Base-by-base conservation (phyloP, 2,797 vertebrate genomes). In the Chrysocyon brachyurus region DNA sequence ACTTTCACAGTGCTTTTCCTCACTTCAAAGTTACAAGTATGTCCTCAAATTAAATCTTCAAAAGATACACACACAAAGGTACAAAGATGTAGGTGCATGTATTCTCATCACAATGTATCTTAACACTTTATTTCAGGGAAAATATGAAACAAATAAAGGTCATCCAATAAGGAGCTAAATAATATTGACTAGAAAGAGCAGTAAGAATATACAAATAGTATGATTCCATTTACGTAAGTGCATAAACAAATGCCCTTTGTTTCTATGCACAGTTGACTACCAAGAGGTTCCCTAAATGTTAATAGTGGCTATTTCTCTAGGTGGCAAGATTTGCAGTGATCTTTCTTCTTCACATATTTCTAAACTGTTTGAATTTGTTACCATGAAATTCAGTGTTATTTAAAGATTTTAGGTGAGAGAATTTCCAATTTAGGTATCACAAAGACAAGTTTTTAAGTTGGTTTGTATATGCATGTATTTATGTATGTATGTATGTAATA, bases 291-390 rank as follows among this genome's bases (percentile, higher is more conserved):
- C 31, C 31, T 70, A 86, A 91, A 73, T 6, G 6, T 24, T 87
- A 14, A 49, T 0, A 82, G 61, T 49, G 22, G 28, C 21, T 93
- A 64, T 77, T 94, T 94, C 77, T 91, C 59, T 77, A 92, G 24
- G 26, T 91, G 33, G 70, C 54, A 12, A 22, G n/a, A 88, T 36
- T 28, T 85, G 46, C 59, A 89, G 31, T 66, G 6, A 77, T 36
- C 78, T 92, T 87, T n/a, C 72, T 75, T 75, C 72, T 17, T 49
- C 40, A 49, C 33, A 68, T 73, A 40, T 75, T 49, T 78, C 46
- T 83, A 24, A 95, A 72, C 12, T 84, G 28, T 46, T 12, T 81
- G 7, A 36, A 87, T 40, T 28, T 91, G 88, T 94, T 91, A 91
- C 14, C 15, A 24, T 40, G 11, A 84, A 49, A 6, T 26, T 26